Evolutionary conservation across 2,113 vertebrate species (phyloP), one percentile per base, ranked within the genome.

Genomic region (Bagarius yarrelli): DNA sequence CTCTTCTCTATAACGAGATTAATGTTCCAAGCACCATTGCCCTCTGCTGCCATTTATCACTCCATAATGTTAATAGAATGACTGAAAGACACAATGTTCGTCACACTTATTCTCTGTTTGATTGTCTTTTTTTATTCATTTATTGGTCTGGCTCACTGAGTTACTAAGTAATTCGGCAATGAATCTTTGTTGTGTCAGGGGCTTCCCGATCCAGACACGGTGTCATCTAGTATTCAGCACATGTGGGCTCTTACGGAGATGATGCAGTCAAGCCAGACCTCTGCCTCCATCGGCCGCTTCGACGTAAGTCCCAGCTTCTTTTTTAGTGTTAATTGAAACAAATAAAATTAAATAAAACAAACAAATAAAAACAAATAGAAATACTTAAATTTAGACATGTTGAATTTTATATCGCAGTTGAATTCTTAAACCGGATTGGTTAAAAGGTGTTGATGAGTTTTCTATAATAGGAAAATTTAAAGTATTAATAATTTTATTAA

Each of bases 161-260:
- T 53, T 53, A 53, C 66, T 15, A 34, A 69, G 18, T 52, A 72
- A 40, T 40, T 40, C 3, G 36, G 36, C 3, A 25, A 72, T 19
- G 9, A 72, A 53, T 72, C 47, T 50, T n/a, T 44, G 36, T 79
- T 80, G 3, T 50, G 15, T 25, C 77, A 98, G 96, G 95, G 93
- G 50, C 93, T 98, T 70, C 96, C 96, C 0, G 94, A 98, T 85
- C 95, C 96, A 0, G 92, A 93, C 86, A 93, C 91, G 0, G 95
- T 98, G 0, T 98, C 97, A 0, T 95, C 95, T 0, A 95, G 95
- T 76, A 93, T 97, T n/a, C 96, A 98, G 91, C 97, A 96, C 86
- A 98, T 99, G 97, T 98, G 96, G 96, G 95, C 95, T 30, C 91
- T 99, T 88, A 98, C 96, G 0, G 96, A 99, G 86, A 94, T 99